These are phyloP conservation scores for Meteorus colon DNA, from an alignment of 2,888 invertebrate species.

Conservation along the genomic window DNA sequence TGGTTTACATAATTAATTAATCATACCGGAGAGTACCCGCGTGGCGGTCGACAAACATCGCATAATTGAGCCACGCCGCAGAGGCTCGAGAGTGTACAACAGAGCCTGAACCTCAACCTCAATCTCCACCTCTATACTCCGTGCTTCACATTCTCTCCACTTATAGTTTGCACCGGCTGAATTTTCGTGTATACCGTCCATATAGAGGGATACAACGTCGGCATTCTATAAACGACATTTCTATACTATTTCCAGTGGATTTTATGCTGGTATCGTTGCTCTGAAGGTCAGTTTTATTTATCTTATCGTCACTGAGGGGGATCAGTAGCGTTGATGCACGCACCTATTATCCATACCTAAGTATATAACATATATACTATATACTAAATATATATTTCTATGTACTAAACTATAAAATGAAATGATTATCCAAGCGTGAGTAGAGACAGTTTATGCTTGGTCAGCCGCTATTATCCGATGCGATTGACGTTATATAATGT, in stretches of 20 bases:
- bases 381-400: not conserved
- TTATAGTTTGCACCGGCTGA: not conserved
- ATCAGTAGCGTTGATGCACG: not conserved
- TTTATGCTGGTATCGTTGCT: not conserved
- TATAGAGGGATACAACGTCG: not conserved
- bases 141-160: not conserved
- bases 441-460: conserved; percentile 17
- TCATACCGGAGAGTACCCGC: conserved; percentile 54
- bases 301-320: conserved; percentile 4
- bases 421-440: conserved; percentile 5
- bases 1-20: conserved; percentile 58
- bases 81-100: conserved; percentile 41
- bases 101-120: conserved; percentile 38
- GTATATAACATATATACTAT: not conserved
- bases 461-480: conserved; percentile 24
- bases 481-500: conserved; percentile 8
- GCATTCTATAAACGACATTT: conserved; percentile 17
- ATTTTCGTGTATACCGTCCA: not conserved
- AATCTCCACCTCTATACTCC: conserved; percentile 11
- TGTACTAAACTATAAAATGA: not conserved
- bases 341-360: too few relatives aligned
- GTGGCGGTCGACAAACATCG: conserved; percentile 58
- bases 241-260: not conserved
- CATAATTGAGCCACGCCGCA: conserved; percentile 56
- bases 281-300: conserved; percentile 30